Evolutionary conservation across 2,113 vertebrate species (phyloP), one percentile per base, ranked within the genome.

Genomic region (Sarotherodon lohbergeri): DNA sequence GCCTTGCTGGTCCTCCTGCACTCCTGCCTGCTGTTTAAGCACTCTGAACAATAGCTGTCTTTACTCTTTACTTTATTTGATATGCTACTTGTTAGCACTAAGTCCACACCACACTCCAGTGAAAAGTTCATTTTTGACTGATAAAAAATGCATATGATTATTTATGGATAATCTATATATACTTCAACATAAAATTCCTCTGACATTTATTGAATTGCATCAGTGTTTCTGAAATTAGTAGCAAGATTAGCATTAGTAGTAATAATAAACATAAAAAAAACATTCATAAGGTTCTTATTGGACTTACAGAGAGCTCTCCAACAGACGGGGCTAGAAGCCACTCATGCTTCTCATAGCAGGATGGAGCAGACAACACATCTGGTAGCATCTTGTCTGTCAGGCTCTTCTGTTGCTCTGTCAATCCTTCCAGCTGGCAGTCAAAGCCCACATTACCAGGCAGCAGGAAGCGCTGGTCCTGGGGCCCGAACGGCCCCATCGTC

Each of bases 381-480:
- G 98, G 98, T 14, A 98, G 81, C 5, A 73, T 93, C 88, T 80
- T 96, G 61, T 94, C 92, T 56, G 52, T 4, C 1, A 93, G 86
- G 19, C 3, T 87, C 79, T 80, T 96, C 89, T 92, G 96, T 91
- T 96, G 96, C 81, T 95, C 76, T 7, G 86, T 82, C 0, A 96
- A 88, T 36, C 96, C 97, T 73, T 96, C 94, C 36, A 98, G 93
- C 82, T 98, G 97, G 85, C 95, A 96, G 83, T 97, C 97, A 86
- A 99, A 99, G 0, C 97, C 98, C 32, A 97, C 95, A 9, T 98
- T 98, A 5, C 98, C 97, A 1, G 98, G 98, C 80, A 99, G 94
- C 86, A 97, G 98, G 93, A 98, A 98, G 19, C 97, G 95, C 88
- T 97, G 96, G 91, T 99, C 98, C 84, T 98, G 97, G 81, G 97